Evolutionary conservation across 2,888 invertebrate genomes (phyloP).

Genomic region (Prosapia bicincta): DNA sequence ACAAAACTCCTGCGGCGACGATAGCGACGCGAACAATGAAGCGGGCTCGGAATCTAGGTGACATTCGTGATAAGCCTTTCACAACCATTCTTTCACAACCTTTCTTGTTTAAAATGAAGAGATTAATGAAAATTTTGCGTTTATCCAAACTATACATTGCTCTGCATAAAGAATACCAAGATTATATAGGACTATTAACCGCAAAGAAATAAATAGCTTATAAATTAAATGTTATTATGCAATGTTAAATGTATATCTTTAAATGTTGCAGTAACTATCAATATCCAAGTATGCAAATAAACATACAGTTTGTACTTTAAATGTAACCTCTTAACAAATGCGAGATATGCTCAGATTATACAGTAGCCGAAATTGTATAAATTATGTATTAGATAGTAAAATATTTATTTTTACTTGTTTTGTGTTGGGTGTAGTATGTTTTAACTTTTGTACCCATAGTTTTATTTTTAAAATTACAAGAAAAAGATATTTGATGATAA

Average conservation of each 20-base stretch:
- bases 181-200: not conserved
- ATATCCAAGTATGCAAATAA: not conserved
- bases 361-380: not conserved
- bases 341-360: not conserved
- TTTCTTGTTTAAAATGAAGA: not conserved
- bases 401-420: not conserved
- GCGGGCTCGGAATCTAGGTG: conserved; percentile 40
- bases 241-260: not conserved
- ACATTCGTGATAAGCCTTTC: no score
- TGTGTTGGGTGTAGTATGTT: no score
- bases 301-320: not conserved
- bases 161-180: not conserved
- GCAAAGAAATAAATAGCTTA: not conserved
- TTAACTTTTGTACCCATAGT: no score
- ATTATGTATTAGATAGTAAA: not conserved
- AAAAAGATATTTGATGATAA: no score
- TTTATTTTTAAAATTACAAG: no score
- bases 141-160: not conserved
- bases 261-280: not conserved
- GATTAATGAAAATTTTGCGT: not conserved
- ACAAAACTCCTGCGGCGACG: conserved; percentile 29
- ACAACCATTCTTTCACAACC: no score
- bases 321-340: no score
- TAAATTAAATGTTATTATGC: not conserved
- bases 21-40: conserved; percentile 40